These are phyloP conservation scores for Saccostrea glomerata DNA, from an alignment of 1,140 invertebrate genomes.

Conservation along the genomic window DNA sequence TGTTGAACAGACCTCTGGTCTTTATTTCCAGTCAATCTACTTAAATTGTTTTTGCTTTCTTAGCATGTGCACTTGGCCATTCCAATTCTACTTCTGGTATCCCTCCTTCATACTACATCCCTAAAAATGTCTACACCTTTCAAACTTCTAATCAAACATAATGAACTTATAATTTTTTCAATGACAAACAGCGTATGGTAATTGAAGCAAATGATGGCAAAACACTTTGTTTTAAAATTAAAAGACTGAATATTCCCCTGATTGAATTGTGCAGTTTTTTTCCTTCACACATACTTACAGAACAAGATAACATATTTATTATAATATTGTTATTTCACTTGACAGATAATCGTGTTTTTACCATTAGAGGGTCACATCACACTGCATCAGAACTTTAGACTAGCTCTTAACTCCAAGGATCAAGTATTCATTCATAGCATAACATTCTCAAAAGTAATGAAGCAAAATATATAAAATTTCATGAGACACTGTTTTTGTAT, in stretches of 20 bases:
- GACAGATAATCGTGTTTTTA: neutral
- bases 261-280: neutral
- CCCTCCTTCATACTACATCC: no score
- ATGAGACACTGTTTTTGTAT: neutral
- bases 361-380: constrained; percentile 14
- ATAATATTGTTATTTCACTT: neutral
- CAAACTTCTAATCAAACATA: no score
- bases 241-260: neutral
- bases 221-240: no score
- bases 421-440: neutral
- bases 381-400: constrained; percentile 14
- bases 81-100: no score
- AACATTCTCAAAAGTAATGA: constrained; percentile 1
- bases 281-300: neutral
- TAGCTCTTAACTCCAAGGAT: neutral
- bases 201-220: no score
- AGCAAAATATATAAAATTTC: neutral
- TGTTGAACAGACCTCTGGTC: no score
- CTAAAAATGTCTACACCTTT: no score
- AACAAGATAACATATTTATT: neutral
- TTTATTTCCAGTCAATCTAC: no score
- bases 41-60: no score
- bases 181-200: no score
- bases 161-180: no score
- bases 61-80: no score